Evolutionary conservation across 2,888 invertebrate genomes (phyloP).

Genomic region (Lottia scabra): DNA sequence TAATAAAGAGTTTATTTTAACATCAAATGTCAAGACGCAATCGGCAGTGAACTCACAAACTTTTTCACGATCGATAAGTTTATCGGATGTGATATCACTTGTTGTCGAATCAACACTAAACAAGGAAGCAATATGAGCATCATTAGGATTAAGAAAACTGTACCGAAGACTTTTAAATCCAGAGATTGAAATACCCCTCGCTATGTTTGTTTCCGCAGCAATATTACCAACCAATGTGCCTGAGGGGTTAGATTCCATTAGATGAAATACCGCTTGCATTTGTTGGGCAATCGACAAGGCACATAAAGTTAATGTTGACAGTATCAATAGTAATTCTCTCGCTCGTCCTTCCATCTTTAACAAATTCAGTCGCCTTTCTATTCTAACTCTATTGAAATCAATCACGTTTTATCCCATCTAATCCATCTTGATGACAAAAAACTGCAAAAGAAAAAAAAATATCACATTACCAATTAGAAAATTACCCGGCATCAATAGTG

Average conservation of each 20-base stretch:
- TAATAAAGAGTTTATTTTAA: constrained; percentile 32
- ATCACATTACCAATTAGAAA: constrained; percentile 3
- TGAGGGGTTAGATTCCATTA: constrained; percentile 39
- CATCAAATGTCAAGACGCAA: constrained; percentile 43
- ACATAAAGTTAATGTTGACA: neutral
- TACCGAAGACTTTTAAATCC: constrained; percentile 29
- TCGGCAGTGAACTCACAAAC: constrained; percentile 36
- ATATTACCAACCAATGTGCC: constrained; percentile 46
- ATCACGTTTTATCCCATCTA: neutral
- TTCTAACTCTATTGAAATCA: neutral
- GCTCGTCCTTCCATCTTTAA: neutral
- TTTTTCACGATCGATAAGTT: constrained; percentile 46
- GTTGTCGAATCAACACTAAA: constrained; percentile 40
- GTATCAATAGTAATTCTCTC: neutral
- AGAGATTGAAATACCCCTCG: constrained; percentile 24
- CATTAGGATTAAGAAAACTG: constrained; percentile 31
- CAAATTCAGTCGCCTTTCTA: no score
- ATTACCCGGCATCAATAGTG: neutral
- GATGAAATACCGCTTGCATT: constrained; percentile 24
- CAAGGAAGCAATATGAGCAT: constrained; percentile 27
- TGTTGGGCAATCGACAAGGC: constrained; percentile 11
- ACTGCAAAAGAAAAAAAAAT: neutral
- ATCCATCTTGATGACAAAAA: neutral
- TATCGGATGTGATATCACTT: constrained; percentile 40
- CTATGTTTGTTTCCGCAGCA: constrained; percentile 30